These are phyloP conservation scores for Hypselothyrea guttata DNA, from an alignment of 2,888 invertebrate genomes.

Conservation along the genomic window DNA sequence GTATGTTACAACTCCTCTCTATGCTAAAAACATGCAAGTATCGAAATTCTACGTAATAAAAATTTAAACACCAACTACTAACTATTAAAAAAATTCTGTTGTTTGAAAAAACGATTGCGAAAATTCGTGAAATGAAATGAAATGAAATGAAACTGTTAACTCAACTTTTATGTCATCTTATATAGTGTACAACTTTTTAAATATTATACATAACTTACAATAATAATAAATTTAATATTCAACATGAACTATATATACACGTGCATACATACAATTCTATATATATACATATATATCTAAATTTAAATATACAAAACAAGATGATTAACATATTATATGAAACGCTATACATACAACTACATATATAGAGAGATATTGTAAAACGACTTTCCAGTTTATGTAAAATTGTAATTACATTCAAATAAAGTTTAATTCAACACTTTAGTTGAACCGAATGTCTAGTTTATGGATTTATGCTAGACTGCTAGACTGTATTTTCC, in stretches of 20 bases:
- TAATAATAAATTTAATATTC: constrained; percentile 29
- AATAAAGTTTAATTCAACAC: constrained; percentile 79
- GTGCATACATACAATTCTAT: constrained; percentile 17
- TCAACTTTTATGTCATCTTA: constrained; percentile 49
- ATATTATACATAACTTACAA: constrained; percentile 32
- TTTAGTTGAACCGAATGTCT: constrained; percentile 59
- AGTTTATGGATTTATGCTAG: not conserved
- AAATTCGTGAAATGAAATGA: constrained; percentile 7
- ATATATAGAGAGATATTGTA: constrained; percentile 54
- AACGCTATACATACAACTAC: constrained; percentile 30
- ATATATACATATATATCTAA: constrained; percentile 35
- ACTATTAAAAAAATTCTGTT: constrained; percentile 29
- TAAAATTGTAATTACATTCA: constrained; percentile 79
- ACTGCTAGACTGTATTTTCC: not conserved
- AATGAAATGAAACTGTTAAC: constrained; percentile 39
- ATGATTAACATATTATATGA: constrained; percentile 45
- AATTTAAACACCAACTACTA: constrained; percentile 39
- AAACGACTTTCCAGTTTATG: constrained; percentile 78
- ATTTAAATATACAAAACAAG: constrained; percentile 50
- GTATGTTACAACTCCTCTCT: constrained; percentile 5
- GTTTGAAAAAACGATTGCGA: constrained; percentile 25
- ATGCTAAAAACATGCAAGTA: not conserved
- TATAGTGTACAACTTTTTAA: constrained; percentile 39
- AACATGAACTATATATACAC: constrained; percentile 31
- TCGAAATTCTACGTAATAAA: constrained; percentile 11